Conservation (phyloP, 2,888 invertebrate species). For the Melieria picta region DNA sequence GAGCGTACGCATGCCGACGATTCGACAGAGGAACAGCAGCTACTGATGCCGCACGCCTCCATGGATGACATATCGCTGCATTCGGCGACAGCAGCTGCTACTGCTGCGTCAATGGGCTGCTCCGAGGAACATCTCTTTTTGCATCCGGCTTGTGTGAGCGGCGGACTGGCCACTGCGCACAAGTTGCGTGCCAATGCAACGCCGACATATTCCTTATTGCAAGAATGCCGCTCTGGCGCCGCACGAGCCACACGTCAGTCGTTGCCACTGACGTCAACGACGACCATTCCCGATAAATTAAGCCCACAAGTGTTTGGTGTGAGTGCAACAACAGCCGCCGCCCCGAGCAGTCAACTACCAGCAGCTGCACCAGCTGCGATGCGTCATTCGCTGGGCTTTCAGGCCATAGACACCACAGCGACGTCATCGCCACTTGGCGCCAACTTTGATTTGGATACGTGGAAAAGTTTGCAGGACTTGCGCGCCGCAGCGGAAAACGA, state of each 20-base stretch:
- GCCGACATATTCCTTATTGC: conserved; percentile 41
- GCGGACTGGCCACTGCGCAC: conserved; percentile 15
- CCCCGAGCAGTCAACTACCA: conserved; percentile 35
- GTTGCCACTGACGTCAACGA: conserved; percentile 39
- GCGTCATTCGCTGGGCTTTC: conserved; percentile 54
- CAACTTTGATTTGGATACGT: conserved; percentile 59
- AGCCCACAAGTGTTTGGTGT: conserved; percentile 73
- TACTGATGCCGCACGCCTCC: conserved; percentile 64
- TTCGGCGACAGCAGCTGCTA: conserved; percentile 48
- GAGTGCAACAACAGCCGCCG: background rate
- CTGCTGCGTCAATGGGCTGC: conserved; percentile 37
- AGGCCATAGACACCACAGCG: conserved; percentile 49
- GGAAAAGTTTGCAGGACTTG: conserved; percentile 76
- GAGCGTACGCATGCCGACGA: conserved; percentile 45
- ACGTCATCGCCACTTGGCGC: conserved; percentile 13
- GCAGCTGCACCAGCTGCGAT: conserved; percentile 61
- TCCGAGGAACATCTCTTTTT: conserved; percentile 53
- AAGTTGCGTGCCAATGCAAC: conserved; percentile 36
- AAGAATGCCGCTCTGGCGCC: conserved; percentile 45
- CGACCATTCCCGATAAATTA: conserved; percentile 65
- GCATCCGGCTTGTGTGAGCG: conserved; percentile 45
- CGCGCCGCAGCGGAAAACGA: conserved; percentile 40
- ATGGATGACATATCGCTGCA: conserved; percentile 72
- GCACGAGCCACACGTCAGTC: conserved; percentile 46
- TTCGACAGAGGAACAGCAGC: conserved; percentile 13